A percentile compares a stretch with the other conserved stretches of the same genome.
These are phyloP conservation scores for Augochlora pura DNA, from an alignment of 1,140 invertebrate genomes.

Conservation along the genomic window DNA sequence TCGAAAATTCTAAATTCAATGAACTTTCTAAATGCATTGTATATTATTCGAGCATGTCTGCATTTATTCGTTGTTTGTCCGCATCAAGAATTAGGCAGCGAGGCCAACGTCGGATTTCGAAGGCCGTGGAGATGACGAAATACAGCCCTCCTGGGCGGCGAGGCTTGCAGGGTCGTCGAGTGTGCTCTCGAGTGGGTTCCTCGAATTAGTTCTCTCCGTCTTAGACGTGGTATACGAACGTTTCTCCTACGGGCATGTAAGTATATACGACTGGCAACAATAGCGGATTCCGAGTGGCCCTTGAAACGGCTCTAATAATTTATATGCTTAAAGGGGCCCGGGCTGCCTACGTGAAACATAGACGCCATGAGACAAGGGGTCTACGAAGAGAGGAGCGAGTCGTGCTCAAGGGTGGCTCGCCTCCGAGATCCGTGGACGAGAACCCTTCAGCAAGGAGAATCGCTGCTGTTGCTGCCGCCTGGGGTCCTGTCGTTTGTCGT, in stretches of 20 bases:
- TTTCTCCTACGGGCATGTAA: constrained; percentile 58
- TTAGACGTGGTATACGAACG: constrained; percentile 55
- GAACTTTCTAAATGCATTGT: no score
- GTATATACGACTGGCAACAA: constrained; percentile 66
- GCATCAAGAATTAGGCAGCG: constrained; percentile 25
- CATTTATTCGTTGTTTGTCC: no score
- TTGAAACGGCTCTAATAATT: constrained; percentile 75
- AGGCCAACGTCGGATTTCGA: constrained; percentile 1
- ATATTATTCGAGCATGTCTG: no score
- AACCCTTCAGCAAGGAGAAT: constrained; percentile 72
- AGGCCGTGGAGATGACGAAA: constrained; percentile 3
- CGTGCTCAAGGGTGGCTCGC: constrained; percentile 74
- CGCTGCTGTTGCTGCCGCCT: constrained; percentile 65
- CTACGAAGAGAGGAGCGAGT: constrained; percentile 66
- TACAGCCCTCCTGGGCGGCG: constrained; percentile 11
- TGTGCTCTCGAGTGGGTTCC: constrained; percentile 46
- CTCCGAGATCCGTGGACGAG: constrained; percentile 70
- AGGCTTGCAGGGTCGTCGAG: constrained; percentile 35
- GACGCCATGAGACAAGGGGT: constrained; percentile 72
- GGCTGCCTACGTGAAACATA: constrained; percentile 73
- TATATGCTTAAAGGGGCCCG: constrained; percentile 74
- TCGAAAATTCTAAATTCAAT: no score
- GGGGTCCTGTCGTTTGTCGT: constrained; percentile 67
- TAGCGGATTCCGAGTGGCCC: constrained; percentile 71
- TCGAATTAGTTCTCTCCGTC: constrained; percentile 59